Percentiles rank a stretch among this genome's conserved stretches.
These are phyloP conservation scores for Plecturocebus donacophilus DNA, from an alignment of 2,113 vertebrate species.

Conservation along the genomic window DNA sequence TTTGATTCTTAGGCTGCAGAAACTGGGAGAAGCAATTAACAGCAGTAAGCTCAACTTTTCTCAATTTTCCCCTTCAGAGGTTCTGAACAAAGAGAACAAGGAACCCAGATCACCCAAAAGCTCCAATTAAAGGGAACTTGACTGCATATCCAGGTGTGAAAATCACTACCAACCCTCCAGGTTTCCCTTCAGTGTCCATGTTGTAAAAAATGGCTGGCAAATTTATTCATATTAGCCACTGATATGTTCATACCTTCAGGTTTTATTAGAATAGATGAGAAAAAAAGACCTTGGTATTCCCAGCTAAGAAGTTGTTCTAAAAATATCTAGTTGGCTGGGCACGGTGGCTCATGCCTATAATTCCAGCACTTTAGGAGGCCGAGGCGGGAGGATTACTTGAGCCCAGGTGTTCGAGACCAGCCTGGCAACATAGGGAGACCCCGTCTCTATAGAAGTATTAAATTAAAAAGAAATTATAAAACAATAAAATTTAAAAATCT, in stretches of 20 bases:
- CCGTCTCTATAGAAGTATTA: too few relatives aligned
- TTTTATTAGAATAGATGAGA: constrained; percentile 34
- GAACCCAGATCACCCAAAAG: not conserved
- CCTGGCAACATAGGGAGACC: too few relatives aligned
- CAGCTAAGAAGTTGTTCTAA: not conserved
- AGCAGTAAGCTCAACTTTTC: constrained; percentile 10
- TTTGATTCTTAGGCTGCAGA: constrained; percentile 35
- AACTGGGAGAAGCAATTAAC: constrained; percentile 1
- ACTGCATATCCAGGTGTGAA: not conserved
- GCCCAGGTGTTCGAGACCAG: too few relatives aligned
- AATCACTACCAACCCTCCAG: not conserved
- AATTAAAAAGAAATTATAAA: too few relatives aligned
- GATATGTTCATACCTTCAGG: not conserved
- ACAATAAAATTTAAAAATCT: not conserved
- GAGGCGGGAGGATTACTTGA: too few relatives aligned
- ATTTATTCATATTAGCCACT: not conserved
- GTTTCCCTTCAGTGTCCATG: not conserved
- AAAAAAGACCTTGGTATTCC: not conserved
- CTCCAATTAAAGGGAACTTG: constrained; percentile 31
- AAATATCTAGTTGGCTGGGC: not conserved
- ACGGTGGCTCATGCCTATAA: too few relatives aligned
- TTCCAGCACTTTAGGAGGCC: too few relatives aligned
- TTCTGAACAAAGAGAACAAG: constrained; percentile 25
- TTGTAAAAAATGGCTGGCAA: not conserved
- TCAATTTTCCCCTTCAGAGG: constrained; percentile 23